phyloP scores from a whole-genome alignment of 2,797 vertebrate genomes.

The Sebastes kiyomatsui region DNA sequence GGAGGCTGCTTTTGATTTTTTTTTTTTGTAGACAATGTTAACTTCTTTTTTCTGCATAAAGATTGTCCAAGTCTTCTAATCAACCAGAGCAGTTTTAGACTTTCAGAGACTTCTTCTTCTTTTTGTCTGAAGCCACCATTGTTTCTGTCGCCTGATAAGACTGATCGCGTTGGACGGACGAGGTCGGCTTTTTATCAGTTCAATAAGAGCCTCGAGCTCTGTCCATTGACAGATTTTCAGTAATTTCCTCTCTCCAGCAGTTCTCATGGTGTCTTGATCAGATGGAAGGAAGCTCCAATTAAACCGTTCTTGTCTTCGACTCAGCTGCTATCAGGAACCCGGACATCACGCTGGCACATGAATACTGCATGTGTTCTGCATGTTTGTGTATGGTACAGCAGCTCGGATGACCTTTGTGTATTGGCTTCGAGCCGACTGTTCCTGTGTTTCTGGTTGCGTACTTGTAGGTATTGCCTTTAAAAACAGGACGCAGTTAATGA shows the following conservation, averaged over 20 bases:
- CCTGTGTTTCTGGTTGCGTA: not conserved
- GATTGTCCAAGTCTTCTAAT: not conserved
- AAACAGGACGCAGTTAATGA: no score
- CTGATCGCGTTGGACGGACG: conserved; percentile 16
- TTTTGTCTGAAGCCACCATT: conserved; percentile 12
- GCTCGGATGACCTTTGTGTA: not conserved
- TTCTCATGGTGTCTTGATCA: conserved; percentile 59
- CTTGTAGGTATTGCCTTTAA: not conserved
- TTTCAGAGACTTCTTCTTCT: not conserved
- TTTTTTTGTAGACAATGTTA: not conserved
- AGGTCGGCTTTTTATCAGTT: conserved; percentile 41
- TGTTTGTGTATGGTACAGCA: not conserved
- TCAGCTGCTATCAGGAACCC: conserved; percentile 38
- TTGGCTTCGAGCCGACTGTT: not conserved
- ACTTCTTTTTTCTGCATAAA: not conserved
- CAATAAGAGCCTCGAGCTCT: conserved; percentile 39
- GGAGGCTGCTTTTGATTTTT: not conserved
- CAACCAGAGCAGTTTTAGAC: not conserved
- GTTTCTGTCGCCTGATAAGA: conserved; percentile 34
- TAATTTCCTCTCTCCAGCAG: conserved; percentile 28
- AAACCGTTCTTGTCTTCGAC: conserved; percentile 38
- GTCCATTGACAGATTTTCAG: conserved; percentile 22
- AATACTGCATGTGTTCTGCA: not conserved
- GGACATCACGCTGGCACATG: not conserved
- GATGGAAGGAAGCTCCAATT: conserved; percentile 64